Conservation (phyloP, 1,140 invertebrate genomes). For the Belonocnema kinseyi region DNA sequence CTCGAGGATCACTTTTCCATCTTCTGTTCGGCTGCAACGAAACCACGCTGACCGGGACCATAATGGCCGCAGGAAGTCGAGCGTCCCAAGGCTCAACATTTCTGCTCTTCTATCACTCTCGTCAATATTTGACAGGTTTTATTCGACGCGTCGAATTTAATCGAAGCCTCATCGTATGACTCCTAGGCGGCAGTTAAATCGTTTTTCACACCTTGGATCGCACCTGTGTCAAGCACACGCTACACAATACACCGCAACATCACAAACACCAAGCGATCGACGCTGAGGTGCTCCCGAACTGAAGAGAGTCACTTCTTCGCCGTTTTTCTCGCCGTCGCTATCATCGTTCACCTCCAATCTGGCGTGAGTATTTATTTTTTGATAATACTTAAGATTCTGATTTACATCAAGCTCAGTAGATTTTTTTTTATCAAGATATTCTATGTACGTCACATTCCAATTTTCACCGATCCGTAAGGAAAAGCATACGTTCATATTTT, state of each 20-base stretch:
- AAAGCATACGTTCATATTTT: neutral
- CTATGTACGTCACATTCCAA: neutral
- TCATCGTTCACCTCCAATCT: neutral
- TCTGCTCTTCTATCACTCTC: neutral
- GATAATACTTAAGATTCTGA: too few species aligned
- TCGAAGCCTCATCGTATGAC: slow-evolving; percentile 47
- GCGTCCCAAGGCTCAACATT: too few species aligned
- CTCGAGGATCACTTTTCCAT: neutral
- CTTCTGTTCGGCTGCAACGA: too few species aligned
- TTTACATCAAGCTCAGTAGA: neutral
- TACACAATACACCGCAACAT: slow-evolving; percentile 44
- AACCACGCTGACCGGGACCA: slow-evolving; percentile 36
- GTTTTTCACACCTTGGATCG: slow-evolving; percentile 61
- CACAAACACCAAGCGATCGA: slow-evolving; percentile 53
- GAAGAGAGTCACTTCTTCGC: slow-evolving; percentile 45
- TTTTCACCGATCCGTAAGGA: neutral
- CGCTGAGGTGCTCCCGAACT: slow-evolving; percentile 35
- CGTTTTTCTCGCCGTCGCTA: slow-evolving; percentile 36
- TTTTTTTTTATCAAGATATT: neutral
- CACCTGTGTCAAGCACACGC: slow-evolving; percentile 66
- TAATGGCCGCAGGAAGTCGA: slow-evolving; percentile 41
- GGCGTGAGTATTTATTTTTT: neutral
- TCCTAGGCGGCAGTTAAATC: slow-evolving; percentile 49
- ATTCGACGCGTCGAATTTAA: slow-evolving; percentile 43
- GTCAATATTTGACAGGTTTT: slow-evolving; percentile 4